Percentiles rank a stretch among this genome's conserved stretches.
phyloP scores from a whole-genome alignment of 2,888 invertebrate species.

The Scrobipalpa atriplicella region DNA sequence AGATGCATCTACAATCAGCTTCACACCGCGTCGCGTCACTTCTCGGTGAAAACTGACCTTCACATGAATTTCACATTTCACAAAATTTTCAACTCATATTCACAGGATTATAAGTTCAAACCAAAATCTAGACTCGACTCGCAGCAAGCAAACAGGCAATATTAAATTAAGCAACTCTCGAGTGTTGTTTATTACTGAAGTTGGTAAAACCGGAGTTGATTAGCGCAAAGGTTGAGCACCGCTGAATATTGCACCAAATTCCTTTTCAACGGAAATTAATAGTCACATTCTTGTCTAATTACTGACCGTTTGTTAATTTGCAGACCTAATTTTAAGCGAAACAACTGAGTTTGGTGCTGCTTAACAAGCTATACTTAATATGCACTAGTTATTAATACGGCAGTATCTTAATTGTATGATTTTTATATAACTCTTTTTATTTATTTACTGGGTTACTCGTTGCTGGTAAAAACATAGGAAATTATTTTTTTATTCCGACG shows the following conservation, averaged over 20 bases:
- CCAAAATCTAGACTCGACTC: not conserved
- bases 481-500: no score
- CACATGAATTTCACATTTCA: not conserved
- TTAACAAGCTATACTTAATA: no score
- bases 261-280: not conserved
- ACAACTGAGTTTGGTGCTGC: no score
- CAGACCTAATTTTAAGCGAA: no score
- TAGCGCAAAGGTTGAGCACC: not conserved
- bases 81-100: not conserved
- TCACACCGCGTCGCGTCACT: no score
- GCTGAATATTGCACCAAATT: not conserved
- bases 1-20: no score
- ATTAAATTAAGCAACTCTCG: not conserved
- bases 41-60: no score
- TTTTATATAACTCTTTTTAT: no score
- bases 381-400: no score
- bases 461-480: no score
- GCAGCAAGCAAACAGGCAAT: not conserved
- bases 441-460: no score
- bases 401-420: no score
- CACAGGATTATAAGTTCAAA: not conserved
- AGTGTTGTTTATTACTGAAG: conserved; percentile 6
- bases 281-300: not conserved
- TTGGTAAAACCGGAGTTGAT: not conserved
- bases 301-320: not conserved